Conservation (phyloP, 2,888 invertebrate species). For the Hypena proboscidalis region DNA sequence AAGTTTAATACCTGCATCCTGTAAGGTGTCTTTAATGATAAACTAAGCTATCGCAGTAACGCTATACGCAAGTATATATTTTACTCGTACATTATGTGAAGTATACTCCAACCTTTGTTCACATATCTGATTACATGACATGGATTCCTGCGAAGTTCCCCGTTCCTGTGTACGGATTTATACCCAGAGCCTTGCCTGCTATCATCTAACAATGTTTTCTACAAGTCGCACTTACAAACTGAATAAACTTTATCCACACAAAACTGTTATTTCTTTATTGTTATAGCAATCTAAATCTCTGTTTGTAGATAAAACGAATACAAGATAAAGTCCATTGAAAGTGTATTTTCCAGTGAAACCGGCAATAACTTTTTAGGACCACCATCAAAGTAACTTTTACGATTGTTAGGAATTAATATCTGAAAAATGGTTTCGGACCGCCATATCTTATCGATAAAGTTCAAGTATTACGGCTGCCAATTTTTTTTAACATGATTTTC, state of each 20-base stretch:
- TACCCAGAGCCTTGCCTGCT: conserved; percentile 10
- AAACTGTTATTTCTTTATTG: conserved; percentile 69
- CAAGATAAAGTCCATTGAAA: conserved; percentile 71
- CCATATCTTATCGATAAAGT: conserved; percentile 72
- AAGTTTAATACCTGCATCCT: conserved; percentile 32
- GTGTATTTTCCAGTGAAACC: conserved; percentile 70
- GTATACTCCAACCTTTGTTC: conserved; percentile 41
- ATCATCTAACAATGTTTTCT: conserved; percentile 28
- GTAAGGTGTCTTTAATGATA: conserved; percentile 25
- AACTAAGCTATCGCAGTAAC: conserved; percentile 27
- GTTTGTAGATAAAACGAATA: conserved; percentile 64
- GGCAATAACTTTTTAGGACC: conserved; percentile 76
- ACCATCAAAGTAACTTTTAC: conserved; percentile 80
- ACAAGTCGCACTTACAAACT: conserved; percentile 45
- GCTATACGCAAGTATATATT: conserved; percentile 36
- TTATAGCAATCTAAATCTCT: conserved; percentile 63
- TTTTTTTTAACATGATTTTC: conserved; percentile 48
- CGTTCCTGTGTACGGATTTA: conserved; percentile 27
- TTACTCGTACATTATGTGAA: conserved; percentile 38
- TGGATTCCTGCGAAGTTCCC: conserved; percentile 36
- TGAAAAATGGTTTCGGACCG: conserved; percentile 76
- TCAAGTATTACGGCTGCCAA: conserved; percentile 53
- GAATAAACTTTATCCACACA: conserved; percentile 61
- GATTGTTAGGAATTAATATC: conserved; percentile 83
- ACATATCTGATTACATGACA: conserved; percentile 49